Percentiles rank a stretch among this genome's conserved stretches.
Conservation (phyloP, 2,888 invertebrate species). For the Rugalucina vietnamica region DNA sequence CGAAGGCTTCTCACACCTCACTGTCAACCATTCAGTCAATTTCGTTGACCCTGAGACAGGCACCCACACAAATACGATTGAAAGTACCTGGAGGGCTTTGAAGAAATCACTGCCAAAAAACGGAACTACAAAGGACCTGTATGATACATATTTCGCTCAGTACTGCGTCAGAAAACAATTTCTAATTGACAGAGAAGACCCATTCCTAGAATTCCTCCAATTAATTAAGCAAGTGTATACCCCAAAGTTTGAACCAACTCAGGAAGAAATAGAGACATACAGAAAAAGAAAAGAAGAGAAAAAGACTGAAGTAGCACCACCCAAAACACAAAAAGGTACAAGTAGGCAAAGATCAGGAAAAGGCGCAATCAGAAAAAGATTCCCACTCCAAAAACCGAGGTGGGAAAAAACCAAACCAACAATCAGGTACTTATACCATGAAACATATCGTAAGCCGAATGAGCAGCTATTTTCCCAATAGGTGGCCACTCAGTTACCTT, state of each 20-base stretch:
- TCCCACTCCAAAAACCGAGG: no score
- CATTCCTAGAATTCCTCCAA: neutral
- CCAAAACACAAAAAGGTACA: no score
- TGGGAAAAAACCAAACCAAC: no score
- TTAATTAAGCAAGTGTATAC: neutral
- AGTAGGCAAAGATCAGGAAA: no score
- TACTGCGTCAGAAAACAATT: conserved; percentile 29
- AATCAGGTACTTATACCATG: no score
- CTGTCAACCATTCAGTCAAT: conserved; percentile 25
- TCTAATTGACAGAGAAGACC: neutral
- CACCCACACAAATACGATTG: conserved; percentile 30
- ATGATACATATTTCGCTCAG: conserved; percentile 24
- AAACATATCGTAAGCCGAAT: no score
- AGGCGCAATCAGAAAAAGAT: no score
- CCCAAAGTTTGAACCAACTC: neutral
- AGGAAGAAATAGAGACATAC: neutral
- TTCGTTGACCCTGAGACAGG: conserved; percentile 34
- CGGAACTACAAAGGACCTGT: conserved; percentile 12
- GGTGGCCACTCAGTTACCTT: no score
- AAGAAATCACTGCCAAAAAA: conserved; percentile 19
- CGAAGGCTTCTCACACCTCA: conserved; percentile 23
- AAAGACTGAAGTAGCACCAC: neutral
- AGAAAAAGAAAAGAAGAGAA: neutral
- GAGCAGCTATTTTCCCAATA: no score
- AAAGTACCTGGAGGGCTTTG: conserved; percentile 22